Evolutionary conservation across 2,888 invertebrate genomes (phyloP), one percentile per base, ranked within the genome.

Genomic region (Rhimphoctona megacephalus): DNA sequence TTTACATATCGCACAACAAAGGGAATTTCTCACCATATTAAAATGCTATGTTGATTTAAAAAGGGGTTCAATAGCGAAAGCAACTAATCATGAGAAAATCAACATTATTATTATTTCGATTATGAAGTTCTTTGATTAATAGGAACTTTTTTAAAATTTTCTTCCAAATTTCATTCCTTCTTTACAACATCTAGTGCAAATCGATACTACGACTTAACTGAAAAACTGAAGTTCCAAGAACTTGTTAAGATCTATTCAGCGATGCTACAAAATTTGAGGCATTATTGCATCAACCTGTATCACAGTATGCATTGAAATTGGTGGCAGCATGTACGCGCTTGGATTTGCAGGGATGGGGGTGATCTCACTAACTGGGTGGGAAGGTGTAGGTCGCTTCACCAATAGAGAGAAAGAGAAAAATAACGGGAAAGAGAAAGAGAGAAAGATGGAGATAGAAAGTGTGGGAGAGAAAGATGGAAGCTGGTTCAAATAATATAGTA

Each of bases 271-370:
- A 11, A 46, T 52, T 67, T 17, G 33, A 5, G 43, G 67, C 49
- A 66, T 25, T 70, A 39, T n/a, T 54, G 69, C 11, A 84, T 79
- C 81, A 69, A n/a, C 79, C 43, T 80, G 83, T 76, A 76, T 25
- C 7, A 52, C 43, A 80, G 64, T 70, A 69, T 70, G 69, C 78
- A 79, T 54, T 77, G 80, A 74, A 70, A 69, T 30, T 74, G 83
- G 83, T 86, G 81, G 78, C 81, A 81, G 78, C 64, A 43, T 83
- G 81, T 64, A 67, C 46, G 66, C 77, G 74, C 66, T 86, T 33
- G 61, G 74, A 54, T 78, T 74, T 57, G 49, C 36, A 17, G 30
- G 52, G 67, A 25, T 66, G 83, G 81, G 83, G 86, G 67, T 83
- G 83, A 66, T 81, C 74, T 67, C 43, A 22, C 57, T 25, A 49